Evolutionary conservation across 1,140 invertebrate species (phyloP).

Genomic region (Zelostemma sp.): DNA sequence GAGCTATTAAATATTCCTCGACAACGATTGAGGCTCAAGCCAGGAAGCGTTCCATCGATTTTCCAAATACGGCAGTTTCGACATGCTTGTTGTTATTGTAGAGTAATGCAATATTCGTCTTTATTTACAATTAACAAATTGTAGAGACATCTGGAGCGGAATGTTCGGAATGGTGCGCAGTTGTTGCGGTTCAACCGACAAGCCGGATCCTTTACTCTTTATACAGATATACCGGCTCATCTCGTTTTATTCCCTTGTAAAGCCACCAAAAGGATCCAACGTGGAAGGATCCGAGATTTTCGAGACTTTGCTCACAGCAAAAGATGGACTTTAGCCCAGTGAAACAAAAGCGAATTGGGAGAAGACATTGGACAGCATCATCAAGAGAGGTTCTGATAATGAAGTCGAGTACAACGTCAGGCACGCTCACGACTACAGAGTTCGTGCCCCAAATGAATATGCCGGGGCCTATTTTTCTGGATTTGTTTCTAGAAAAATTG

Average conservation of each 20-base stretch:
- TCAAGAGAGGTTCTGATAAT: constrained; percentile 6
- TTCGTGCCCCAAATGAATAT: background rate
- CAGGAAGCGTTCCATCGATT: too few species aligned
- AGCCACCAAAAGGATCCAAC: constrained; percentile 34
- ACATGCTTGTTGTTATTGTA: too few species aligned
- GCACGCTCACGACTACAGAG: constrained; percentile 15
- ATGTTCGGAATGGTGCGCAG: constrained; percentile 31
- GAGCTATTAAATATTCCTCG: too few species aligned
- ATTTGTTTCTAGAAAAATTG: constrained; percentile 9
- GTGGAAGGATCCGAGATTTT: constrained; percentile 18
- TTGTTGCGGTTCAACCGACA: constrained; percentile 22
- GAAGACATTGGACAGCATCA: background rate
- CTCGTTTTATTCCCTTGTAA: constrained; percentile 20
- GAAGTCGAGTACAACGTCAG: background rate
- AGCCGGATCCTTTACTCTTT: constrained; percentile 23
- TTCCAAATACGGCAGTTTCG: too few species aligned
- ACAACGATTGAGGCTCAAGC: too few species aligned
- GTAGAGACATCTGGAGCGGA: too few species aligned
- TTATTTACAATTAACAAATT: too few species aligned
- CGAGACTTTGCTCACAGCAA: background rate
- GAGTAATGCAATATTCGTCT: too few species aligned
- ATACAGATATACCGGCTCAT: constrained; percentile 30
- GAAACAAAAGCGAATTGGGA: too few species aligned
- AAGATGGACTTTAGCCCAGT: too few species aligned
- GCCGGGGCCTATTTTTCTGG: constrained; percentile 17